A percentile compares a stretch with the other conserved stretches of the same genome.
Conservation (phyloP, 2,888 invertebrate species). For the Nephrotoma guestfalica region DNA sequence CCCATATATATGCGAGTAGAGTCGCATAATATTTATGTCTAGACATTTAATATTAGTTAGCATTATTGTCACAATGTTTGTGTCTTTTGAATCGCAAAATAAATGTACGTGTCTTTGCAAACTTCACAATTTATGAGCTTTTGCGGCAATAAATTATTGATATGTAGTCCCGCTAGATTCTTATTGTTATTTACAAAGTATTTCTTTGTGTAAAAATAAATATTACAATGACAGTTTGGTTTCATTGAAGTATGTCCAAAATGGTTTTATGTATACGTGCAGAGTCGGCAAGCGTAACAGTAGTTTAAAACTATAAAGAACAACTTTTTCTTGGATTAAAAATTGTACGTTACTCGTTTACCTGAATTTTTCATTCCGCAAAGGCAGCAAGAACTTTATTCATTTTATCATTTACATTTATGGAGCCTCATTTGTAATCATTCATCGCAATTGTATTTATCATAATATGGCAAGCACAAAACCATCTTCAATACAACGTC, state of each 20-base stretch:
- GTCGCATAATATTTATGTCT: neutral
- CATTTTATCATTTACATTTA: neutral
- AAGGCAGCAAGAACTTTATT: too few species aligned
- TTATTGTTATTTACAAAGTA: neutral
- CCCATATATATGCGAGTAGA: neutral
- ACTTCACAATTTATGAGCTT: neutral
- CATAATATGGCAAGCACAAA: neutral
- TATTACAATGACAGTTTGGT: neutral
- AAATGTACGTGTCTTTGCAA: neutral
- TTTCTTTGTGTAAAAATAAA: neutral
- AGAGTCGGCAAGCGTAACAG: too few species aligned
- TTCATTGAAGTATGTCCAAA: neutral
- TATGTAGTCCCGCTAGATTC: neutral
- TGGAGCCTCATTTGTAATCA: neutral
- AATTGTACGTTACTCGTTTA: too few species aligned
- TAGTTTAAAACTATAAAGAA: too few species aligned
- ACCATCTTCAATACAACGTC: neutral
- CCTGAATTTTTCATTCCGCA: too few species aligned
- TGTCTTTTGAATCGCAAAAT: neutral
- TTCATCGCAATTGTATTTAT: neutral
- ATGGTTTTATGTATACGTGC: too few species aligned
- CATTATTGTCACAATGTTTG: neutral
- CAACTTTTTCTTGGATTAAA: too few species aligned
- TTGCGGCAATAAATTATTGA: neutral
- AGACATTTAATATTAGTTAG: neutral